Conservation (phyloP, 37 sponge, comb jelly and placozoan species). For the Trichoplax adhaerens region DNA sequence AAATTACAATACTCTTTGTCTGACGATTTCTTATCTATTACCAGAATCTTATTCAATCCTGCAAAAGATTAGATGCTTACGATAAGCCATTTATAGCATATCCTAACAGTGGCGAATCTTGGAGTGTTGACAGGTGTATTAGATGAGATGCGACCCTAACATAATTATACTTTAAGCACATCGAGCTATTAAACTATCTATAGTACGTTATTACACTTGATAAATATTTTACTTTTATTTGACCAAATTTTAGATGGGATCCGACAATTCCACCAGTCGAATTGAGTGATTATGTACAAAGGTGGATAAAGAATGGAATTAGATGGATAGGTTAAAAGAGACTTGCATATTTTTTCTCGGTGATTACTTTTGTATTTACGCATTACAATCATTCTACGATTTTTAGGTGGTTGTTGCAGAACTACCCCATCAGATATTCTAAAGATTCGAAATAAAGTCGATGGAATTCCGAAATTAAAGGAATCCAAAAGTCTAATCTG, state of each 20-base stretch:
- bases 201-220: too few species aligned
- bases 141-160: too few species aligned
- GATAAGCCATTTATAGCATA: conserved; percentile 43
- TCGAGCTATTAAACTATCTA: too few species aligned
- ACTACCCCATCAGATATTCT: conserved; percentile 17
- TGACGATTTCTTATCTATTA: neutral
- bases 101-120: conserved; percentile 57
- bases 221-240: too few species aligned
- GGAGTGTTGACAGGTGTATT: neutral
- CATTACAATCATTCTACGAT: too few species aligned
- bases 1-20: neutral
- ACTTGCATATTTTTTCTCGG: too few species aligned
- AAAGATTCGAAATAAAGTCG: conserved; percentile 2
- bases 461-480: neutral
- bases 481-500: too few species aligned
- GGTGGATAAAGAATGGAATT: conserved; percentile 16
- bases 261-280: too few species aligned
- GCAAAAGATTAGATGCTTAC: conserved; percentile 5
- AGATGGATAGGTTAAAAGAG: conserved; percentile 6
- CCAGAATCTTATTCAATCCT: conserved; percentile 26
- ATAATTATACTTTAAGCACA: too few species aligned
- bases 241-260: too few species aligned
- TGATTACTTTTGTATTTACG: too few species aligned
- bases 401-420: conserved; percentile 19
- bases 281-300: neutral